Evolutionary conservation across 1,140 invertebrate genomes (phyloP), one percentile per base, ranked within the genome.

Genomic region (Armadillidium nasatum): DNA sequence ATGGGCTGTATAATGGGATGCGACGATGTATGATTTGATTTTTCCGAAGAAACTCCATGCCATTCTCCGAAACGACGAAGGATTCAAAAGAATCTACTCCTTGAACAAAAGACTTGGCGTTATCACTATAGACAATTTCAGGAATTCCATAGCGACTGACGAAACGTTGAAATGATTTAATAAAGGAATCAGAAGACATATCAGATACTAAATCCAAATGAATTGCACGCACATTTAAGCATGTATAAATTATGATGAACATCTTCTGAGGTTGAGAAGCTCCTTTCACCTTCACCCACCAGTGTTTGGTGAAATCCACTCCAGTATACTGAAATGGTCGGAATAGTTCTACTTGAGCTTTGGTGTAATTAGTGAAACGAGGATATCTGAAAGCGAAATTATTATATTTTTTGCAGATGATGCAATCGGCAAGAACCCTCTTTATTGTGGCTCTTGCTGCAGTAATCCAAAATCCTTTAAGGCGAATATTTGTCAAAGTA

Each of bases 231-330:
- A 74, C 22, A 11, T 74, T 74, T n/a, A 74, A 22, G 33, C 73
- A 74, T 7, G 73, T 74, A 11, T 45, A 74, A 10, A 74, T 74
- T 3, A 74, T 11, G 10, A 74, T 72, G 11, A 45, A 74, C 71
- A 74, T 68, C n/a, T n/a, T n/a, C 54, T 74, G 44, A 0, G 19
- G 4, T 33, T 33, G 33, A 33, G 33, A 3, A 33, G 6, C 1
- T 1, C 60, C 73, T 13, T 46, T 46, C 7, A 22, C 19, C 7
- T 68, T 73, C 11, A 68, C 21, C 45, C 19, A 74, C n/a, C 44
- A 73, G 13, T 66, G 73, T 19, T 46, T 46, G 10, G 54, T 74
- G 45, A 45, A 69, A 44, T 74, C 73, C 10, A 74, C 73, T 22
- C 44, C 44, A 10, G 44, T 68, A 10, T 74, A 46, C 21, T 73